Evolutionary conservation across 2,113 vertebrate genomes (phyloP).

Genomic region (Cettia cetti): DNA sequence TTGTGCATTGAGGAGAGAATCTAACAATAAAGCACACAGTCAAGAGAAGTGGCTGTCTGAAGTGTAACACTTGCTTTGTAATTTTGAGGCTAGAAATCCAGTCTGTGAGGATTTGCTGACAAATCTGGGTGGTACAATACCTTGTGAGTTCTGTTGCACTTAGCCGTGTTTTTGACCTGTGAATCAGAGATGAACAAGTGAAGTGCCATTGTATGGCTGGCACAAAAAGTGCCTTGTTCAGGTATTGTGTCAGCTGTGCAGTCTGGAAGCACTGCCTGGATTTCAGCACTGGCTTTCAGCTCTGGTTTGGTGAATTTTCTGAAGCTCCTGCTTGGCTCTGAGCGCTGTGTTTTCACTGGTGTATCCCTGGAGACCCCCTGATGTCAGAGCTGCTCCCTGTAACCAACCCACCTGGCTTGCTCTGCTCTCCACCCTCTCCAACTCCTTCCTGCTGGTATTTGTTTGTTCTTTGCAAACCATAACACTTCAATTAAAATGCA

Average conservation of each 20-base stretch:
- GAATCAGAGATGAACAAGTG: background rate
- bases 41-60: background rate
- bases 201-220: background rate
- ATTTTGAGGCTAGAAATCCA: background rate
- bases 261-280: background rate
- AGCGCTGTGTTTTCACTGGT: background rate
- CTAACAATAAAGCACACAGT: background rate
- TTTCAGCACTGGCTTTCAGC: background rate
- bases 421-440: background rate
- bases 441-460: background rate
- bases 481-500: background rate
- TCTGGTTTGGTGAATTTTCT: background rate
- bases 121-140: accelerated
- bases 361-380: background rate
- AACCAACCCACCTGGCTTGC: background rate
- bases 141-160: background rate
- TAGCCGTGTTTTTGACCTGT: accelerated
- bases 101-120: background rate
- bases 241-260: accelerated
- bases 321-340: background rate
- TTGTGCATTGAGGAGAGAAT: background rate
- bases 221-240: background rate
- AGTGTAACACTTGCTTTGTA: background rate
- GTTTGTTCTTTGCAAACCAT: background rate
- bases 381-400: background rate